These are phyloP conservation scores for Acanthurus tractus DNA, from an alignment of 2,797 vertebrate genomes.

Conservation along the genomic window DNA sequence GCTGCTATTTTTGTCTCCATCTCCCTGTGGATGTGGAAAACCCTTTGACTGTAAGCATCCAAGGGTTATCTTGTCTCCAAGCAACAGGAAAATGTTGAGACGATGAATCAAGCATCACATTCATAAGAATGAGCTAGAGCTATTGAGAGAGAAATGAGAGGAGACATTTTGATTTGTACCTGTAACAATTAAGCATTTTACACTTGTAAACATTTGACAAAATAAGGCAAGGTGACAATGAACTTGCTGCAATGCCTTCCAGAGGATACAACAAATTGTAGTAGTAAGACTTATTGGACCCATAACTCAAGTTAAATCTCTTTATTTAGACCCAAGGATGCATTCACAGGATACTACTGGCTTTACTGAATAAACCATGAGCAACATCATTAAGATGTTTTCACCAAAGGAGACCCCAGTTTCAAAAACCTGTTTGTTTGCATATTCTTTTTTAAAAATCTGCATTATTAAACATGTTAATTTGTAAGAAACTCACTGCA, in stretches of 20 bases:
- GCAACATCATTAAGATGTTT: neutral
- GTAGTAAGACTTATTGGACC: neutral
- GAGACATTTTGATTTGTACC: constrained; percentile 6
- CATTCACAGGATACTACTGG: neutral
- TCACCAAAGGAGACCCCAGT: neutral
- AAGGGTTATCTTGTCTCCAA: constrained; percentile 19
- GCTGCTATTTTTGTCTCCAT: constrained; percentile 3
- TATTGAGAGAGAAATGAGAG: constrained; percentile 1
- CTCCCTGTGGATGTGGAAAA: constrained; percentile 20
- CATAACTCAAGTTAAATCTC: neutral
- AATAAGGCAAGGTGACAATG: neutral
- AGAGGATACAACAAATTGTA: neutral
- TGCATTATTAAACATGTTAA: neutral
- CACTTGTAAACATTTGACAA: neutral
- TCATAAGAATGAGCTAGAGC: neutral
- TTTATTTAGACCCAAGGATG: neutral
- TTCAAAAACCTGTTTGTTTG: neutral
- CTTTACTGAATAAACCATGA: neutral
- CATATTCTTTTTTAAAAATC: neutral
- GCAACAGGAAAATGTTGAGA: constrained; percentile 30
- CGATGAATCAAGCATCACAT: constrained; percentile 17
- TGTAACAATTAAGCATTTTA: neutral
- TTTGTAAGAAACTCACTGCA: neutral
- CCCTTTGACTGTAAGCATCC: neutral
- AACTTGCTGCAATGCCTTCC: neutral